Conservation (phyloP, 2,797 vertebrate genomes). For the Chromis chromis region DNA sequence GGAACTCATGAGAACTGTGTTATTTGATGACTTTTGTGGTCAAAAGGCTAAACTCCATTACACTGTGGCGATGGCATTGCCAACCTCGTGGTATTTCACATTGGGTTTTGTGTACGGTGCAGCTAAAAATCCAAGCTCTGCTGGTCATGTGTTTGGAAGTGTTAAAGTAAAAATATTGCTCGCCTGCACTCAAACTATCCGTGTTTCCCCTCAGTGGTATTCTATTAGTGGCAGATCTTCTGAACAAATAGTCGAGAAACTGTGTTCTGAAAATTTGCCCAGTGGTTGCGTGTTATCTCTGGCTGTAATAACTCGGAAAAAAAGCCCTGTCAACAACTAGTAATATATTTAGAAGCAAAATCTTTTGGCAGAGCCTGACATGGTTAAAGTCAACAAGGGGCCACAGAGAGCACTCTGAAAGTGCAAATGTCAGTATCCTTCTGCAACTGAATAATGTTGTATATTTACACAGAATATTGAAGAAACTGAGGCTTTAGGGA, state of each 20-base stretch:
- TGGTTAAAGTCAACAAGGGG: constrained; percentile 42
- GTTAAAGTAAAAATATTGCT: constrained; percentile 5
- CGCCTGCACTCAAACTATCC: no score
- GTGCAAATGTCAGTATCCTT: constrained; percentile 31
- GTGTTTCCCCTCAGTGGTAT: neutral
- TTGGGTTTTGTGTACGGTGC: constrained; percentile 22
- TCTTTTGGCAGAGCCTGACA: constrained; percentile 27
- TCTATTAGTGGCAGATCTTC: neutral
- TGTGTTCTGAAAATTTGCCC: neutral
- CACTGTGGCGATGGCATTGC: constrained; percentile 14
- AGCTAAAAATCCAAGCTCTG: constrained; percentile 28
- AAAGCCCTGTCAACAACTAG: constrained; percentile 34
- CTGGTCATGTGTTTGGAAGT: constrained; percentile 37
- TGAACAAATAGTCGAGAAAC: neutral
- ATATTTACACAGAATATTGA: constrained; percentile 52
- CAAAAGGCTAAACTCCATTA: constrained; percentile 43
- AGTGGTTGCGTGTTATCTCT: neutral
- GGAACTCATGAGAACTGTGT: constrained; percentile 45
- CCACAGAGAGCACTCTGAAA: constrained; percentile 9
- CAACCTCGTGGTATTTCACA: constrained; percentile 32
- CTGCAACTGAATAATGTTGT: constrained; percentile 18
- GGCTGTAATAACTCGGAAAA: constrained; percentile 29
- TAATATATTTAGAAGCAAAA: constrained; percentile 58
- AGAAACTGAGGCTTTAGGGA: constrained; percentile 7
- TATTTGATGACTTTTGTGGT: constrained; percentile 52